A percentile compares a stretch with the other conserved stretches of the same genome.
Evolutionary conservation across 2,888 invertebrate genomes (phyloP).

Genomic region (Timandra comae): DNA sequence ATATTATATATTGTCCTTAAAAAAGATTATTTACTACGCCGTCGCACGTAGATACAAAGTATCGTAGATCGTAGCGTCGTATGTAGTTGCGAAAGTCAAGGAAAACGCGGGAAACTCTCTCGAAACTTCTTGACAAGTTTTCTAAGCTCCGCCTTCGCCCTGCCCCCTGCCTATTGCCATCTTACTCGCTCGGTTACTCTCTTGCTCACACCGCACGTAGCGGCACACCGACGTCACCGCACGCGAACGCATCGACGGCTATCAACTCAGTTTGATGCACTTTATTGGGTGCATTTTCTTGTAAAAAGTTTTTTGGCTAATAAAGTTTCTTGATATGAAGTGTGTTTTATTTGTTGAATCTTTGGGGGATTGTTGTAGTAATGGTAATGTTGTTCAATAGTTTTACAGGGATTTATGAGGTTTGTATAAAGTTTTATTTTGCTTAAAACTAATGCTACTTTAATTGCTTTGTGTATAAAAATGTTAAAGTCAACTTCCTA

Average conservation of each 20-base stretch:
- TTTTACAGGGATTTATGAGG: too few species aligned
- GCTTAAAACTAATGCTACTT: too few species aligned
- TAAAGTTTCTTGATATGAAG: neutral
- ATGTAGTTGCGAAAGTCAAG: slow-evolving; percentile 21
- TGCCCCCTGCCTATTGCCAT: slow-evolving; percentile 35
- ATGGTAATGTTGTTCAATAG: too few species aligned
- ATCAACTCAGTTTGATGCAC: slow-evolving; percentile 20
- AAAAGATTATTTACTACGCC: too few species aligned
- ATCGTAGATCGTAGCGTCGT: slow-evolving; percentile 13
- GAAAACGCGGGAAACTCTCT: slow-evolving; percentile 65
- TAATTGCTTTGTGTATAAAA: too few species aligned
- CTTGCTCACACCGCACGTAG: slow-evolving; percentile 51
- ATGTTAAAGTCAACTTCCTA: too few species aligned
- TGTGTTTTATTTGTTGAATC: too few species aligned
- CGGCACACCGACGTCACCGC: slow-evolving; percentile 64
- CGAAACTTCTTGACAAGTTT: slow-evolving; percentile 52
- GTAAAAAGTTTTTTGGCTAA: slow-evolving; percentile 7
- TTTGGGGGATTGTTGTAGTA: too few species aligned
- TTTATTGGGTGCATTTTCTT: slow-evolving; percentile 12
- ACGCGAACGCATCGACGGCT: slow-evolving; percentile 36
- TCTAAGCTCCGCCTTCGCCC: slow-evolving; percentile 43
- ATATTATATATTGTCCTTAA: too few species aligned
- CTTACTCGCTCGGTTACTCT: slow-evolving; percentile 32
- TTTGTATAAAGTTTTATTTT: too few species aligned
- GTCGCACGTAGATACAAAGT: too few species aligned